phyloP scores from a whole-genome alignment of 2,113 vertebrate genomes.

The Microtus montanus region DNA sequence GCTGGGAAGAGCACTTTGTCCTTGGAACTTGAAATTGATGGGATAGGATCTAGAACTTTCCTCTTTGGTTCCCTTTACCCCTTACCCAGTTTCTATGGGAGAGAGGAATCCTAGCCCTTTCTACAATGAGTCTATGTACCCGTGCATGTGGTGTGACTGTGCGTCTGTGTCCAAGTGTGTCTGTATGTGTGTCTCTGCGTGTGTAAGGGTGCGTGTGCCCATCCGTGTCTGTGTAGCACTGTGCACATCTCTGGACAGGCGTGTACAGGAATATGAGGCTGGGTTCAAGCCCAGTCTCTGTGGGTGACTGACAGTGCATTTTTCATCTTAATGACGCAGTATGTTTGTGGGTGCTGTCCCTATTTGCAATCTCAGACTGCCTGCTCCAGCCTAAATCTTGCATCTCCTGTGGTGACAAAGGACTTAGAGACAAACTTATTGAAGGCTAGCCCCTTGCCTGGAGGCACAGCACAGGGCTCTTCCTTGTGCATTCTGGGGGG shows the following conservation, averaged over 20 bases:
- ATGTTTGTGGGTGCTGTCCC: not conserved
- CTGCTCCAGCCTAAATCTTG: not conserved
- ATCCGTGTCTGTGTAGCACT: not conserved
- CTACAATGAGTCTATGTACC: not conserved
- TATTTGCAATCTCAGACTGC: not conserved
- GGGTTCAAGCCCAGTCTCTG: rapidly evolving
- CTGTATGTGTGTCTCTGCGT: not conserved
- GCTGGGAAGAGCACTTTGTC: not conserved
- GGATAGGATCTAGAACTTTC: slow-evolving; percentile 34
- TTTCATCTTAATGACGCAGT: rapidly evolving
- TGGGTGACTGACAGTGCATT: not conserved
- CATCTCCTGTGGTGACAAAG: not conserved
- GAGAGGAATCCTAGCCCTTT: not conserved
- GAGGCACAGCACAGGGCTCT: not conserved
- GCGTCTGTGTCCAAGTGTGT: not conserved
- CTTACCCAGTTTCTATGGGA: not conserved
- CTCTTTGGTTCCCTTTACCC: not conserved
- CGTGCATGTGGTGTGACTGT: not conserved
- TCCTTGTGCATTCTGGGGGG: not conserved
- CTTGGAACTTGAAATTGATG: not conserved
- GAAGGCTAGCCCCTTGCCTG: not conserved
- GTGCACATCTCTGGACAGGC: not conserved
- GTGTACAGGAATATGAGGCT: not conserved
- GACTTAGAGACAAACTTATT: not conserved
- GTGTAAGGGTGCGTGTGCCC: too few species aligned